Conservation (phyloP, 2,113 vertebrate genomes). For the Daubentonia madagascariensis region DNA sequence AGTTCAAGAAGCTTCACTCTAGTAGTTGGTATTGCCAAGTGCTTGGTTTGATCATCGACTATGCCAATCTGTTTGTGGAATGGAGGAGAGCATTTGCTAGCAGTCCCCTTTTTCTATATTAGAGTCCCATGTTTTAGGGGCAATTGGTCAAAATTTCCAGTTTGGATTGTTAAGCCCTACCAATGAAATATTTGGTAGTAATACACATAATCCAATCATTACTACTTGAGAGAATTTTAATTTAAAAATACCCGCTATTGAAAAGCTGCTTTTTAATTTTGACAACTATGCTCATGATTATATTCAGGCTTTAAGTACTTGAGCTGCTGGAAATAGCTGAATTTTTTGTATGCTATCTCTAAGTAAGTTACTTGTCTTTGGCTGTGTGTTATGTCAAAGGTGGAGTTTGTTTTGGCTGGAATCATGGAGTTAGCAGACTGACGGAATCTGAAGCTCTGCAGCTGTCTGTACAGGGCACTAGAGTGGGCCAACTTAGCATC, state of each 20-base stretch:
- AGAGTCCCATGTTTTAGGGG: background rate
- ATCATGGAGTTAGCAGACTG: background rate
- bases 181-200: background rate
- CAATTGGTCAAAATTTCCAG: background rate
- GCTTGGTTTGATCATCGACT: slow-evolving; percentile 85
- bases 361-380: background rate
- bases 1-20: background rate
- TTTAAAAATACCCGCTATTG: background rate
- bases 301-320: background rate
- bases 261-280: background rate
- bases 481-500: background rate
- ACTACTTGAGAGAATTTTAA: slow-evolving; percentile 8
- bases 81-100: slow-evolving; percentile 65
- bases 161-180: background rate
- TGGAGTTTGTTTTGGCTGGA: background rate
- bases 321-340: background rate
- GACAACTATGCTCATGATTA: background rate
- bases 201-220: background rate
- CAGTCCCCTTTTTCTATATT: background rate
- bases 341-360: background rate
- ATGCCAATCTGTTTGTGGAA: slow-evolving; percentile 87
- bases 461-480: background rate
- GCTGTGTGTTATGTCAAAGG: background rate
- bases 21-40: slow-evolving; percentile 79
- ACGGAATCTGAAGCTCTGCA: background rate